Evolutionary conservation across 2,888 invertebrate genomes (phyloP).

Genomic region (Drosophila nigricruria): DNA sequence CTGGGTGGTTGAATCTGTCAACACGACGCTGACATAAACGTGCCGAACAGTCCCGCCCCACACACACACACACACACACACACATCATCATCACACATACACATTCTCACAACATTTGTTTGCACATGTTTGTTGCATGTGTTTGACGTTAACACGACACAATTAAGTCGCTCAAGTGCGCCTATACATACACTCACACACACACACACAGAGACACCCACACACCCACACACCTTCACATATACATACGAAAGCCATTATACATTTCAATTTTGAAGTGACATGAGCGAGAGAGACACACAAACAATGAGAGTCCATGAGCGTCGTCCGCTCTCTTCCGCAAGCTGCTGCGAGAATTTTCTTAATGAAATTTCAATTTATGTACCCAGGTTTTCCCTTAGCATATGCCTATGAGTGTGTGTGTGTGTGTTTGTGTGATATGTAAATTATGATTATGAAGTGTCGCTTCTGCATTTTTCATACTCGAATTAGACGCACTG

Average conservation of each 20-base stretch:
- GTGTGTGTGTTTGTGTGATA: constrained; percentile 34
- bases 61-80: constrained; percentile 6
- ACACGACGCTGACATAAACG: constrained; percentile 69
- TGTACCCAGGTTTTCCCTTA: constrained; percentile 38
- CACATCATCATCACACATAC: constrained; percentile 6
- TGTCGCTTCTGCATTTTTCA: constrained; percentile 35
- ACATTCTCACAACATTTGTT: constrained; percentile 64
- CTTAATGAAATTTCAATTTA: constrained; percentile 80
- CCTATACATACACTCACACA: constrained; percentile 43
- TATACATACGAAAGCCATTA: constrained; percentile 62
- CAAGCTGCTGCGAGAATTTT: constrained; percentile 58
- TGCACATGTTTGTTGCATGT: constrained; percentile 80
- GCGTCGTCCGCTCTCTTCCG: neutral
- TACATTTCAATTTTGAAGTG: constrained; percentile 75
- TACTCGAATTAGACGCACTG: constrained; percentile 51
- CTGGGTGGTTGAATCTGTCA: constrained; percentile 78
- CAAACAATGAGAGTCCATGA: neutral
- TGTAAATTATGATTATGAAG: constrained; percentile 73
- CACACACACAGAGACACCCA: neutral
- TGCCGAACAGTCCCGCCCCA: constrained; percentile 41
- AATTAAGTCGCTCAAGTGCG: constrained; percentile 81
- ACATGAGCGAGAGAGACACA: constrained; percentile 27
- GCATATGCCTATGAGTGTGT: neutral
- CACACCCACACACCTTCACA: constrained; percentile 8
- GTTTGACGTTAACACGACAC: constrained; percentile 81